Evolutionary conservation across 1,140 invertebrate genomes (phyloP), one percentile per base, ranked within the genome.

Genomic region (Leptoteleia sp.): DNA sequence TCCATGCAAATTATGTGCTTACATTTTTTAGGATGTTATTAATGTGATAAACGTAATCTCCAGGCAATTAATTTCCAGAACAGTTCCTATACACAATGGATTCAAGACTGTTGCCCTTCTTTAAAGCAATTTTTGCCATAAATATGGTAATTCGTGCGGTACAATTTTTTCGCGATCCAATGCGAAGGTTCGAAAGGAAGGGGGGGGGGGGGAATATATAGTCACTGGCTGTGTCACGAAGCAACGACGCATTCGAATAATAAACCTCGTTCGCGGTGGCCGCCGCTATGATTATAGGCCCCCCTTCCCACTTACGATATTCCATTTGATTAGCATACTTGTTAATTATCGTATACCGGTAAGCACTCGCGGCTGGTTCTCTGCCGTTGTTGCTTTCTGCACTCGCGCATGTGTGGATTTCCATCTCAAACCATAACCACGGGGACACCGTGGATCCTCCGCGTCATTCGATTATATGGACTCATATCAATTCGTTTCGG

Each of bases 311-410:
- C 22, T 42, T 35, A 38, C 29, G 31, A n/a, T 33, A 48, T 70
- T 77, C 57, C 42, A 13, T 64, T 79, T 70, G 71, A 75, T 82
- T 82, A 82, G 64, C 81, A 82, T 82, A 80, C 75, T 76, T 73
- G 78, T 80, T 80, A 79, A 79, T 82, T 80, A 82, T 79, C 72
- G 62, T 78, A 78, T 33, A 75, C 72, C 62, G 52, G 55, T 76
- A 64, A 76, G 65, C 73, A 70, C 59, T 65, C 50, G 50, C 64
- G 64, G 57, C 42, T 68, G 62, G 59, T 76, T 15, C 37, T 62
- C 35, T 55, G 7, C 25, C 13, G 13, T 13, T 13, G 25, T 16
- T 47, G 45, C 15, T 55, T 47, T 57, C 31, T 15, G 19, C 15
- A 55, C 19, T 61, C 27, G 15, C 17, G 40, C 55, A 57, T 64